phyloP scores from a whole-genome alignment of 2,113 vertebrate species.

The Ursus arctos region DNA sequence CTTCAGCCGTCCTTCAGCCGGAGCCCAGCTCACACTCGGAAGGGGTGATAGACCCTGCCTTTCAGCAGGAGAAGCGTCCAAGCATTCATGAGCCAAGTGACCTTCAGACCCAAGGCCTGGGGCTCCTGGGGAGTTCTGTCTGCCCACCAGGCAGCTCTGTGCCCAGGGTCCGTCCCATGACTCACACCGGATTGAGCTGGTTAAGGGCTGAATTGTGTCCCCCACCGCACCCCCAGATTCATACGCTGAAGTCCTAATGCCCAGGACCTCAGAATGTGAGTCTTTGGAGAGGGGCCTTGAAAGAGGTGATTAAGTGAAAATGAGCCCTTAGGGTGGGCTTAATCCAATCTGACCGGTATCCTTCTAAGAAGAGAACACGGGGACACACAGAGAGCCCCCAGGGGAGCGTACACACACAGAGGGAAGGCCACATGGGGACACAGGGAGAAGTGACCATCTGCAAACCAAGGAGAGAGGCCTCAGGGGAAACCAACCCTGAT shows the following conservation, averaged over 20 bases:
- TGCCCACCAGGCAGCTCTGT: neutral
- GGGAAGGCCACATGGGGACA: neutral
- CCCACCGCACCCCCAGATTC: neutral
- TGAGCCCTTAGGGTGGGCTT: neutral
- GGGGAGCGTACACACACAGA: neutral
- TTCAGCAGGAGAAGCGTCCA: neutral
- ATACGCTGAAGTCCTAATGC: neutral
- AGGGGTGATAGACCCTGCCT: neutral
- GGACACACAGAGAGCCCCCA: neutral
- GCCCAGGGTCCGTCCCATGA: neutral
- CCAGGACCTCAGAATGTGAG: neutral
- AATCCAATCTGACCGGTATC: neutral
- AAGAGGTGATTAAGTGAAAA: slow-evolving; percentile 3
- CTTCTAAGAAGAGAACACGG: neutral
- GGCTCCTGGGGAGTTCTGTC: neutral
- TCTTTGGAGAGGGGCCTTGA: neutral
- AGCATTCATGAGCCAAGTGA: neutral
- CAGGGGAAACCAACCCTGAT: neutral
- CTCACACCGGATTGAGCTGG: neutral
- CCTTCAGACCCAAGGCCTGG: neutral
- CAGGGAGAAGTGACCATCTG: neutral
- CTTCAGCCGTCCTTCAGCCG: neutral
- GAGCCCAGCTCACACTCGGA: neutral
- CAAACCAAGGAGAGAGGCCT: neutral
- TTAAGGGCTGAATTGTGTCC: neutral